phyloP scores from a whole-genome alignment of 37 sponge, comb jelly and placozoan species.

The Spongilla lacustris region DNA sequence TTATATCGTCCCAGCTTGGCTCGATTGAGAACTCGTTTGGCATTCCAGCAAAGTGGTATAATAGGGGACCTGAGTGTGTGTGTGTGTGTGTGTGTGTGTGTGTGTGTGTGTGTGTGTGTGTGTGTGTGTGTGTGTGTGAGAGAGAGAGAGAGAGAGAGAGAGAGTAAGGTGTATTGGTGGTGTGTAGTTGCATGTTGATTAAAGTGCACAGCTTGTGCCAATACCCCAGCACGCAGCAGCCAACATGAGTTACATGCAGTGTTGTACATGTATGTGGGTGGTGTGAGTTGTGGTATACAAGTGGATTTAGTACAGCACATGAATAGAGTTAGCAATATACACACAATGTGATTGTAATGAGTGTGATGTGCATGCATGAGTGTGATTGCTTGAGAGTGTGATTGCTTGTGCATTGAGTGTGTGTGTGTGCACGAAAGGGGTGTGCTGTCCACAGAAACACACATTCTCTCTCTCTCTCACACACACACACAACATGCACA shows the following conservation, averaged over 20 bases:
- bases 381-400: no score
- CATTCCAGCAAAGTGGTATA: slow-evolving; percentile 93
- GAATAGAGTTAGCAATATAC: not conserved
- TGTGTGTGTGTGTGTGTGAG: not conserved
- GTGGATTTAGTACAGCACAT: no score
- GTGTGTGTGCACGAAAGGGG: no score
- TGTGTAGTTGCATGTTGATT: no score
- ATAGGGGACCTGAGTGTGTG: slow-evolving; percentile 79
- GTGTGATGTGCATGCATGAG: no score
- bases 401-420: no score
- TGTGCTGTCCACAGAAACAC: not conserved
- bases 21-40: slow-evolving; percentile 84
- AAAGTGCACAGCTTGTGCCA: no score
- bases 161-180: not conserved
- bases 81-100: not conserved
- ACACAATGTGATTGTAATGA: not conserved
- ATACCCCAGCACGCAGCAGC: no score
- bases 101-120: not conserved
- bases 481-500: not conserved
- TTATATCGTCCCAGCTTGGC: slow-evolving; percentile 85
- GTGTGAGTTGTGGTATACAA: no score
- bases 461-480: not conserved
- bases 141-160: not conserved
- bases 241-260: no score
- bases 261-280: no score